Conservation (phyloP, 2,113 vertebrate species). For the Potamarius usumacintae region DNA sequence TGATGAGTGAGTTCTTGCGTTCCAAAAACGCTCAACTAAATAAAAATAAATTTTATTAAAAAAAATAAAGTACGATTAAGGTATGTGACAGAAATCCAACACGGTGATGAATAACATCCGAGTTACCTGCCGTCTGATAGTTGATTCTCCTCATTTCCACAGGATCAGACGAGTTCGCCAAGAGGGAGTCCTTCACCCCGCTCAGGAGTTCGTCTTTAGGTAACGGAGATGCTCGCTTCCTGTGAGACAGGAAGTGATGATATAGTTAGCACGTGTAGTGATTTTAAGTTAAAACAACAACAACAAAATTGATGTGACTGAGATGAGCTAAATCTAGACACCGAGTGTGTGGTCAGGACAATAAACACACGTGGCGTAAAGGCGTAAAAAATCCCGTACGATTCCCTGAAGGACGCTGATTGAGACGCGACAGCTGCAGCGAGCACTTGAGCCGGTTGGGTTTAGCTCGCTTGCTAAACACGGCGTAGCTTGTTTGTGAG, state of each 20-base stretch:
- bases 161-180: slow-evolving; percentile 87
- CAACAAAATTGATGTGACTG: too few relatives aligned
- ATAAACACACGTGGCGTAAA: background rate
- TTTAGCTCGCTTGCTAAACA: slow-evolving; percentile 52
- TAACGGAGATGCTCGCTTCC: slow-evolving; percentile 89
- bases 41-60: background rate
- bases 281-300: background rate
- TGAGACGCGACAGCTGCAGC: slow-evolving; percentile 3
- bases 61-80: too few relatives aligned
- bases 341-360: background rate
- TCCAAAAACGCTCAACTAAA: too few relatives aligned
- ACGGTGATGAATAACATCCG: background rate
- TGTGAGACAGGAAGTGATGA: slow-evolving; percentile 56
- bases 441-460: background rate
- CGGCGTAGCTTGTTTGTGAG: slow-evolving; percentile 70
- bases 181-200: slow-evolving; percentile 86
- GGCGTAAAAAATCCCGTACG: background rate
- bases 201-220: slow-evolving; percentile 87
- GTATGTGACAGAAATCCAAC: background rate
- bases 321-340: background rate
- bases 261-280: background rate
- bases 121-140: slow-evolving; percentile 91
- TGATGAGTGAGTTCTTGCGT: background rate
- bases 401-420: background rate
- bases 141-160: slow-evolving; percentile 95